phyloP scores from a whole-genome alignment of 2,113 vertebrate genomes.

The Tupaia tana region DNA sequence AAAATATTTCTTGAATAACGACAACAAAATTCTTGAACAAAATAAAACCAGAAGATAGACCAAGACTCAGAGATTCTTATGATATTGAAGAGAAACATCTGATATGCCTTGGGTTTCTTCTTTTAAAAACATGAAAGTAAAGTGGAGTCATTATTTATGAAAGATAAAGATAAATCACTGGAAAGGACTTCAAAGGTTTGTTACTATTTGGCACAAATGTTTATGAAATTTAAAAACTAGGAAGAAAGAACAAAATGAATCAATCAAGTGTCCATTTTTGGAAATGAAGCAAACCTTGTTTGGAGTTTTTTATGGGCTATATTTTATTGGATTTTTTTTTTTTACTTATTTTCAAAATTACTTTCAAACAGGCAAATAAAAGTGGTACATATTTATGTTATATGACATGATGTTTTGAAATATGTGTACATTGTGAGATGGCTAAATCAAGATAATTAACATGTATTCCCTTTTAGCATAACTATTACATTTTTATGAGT shows the following conservation, averaged over 20 bases:
- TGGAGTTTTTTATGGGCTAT: neutral
- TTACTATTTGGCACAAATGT: slow-evolving; percentile 62
- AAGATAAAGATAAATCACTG: slow-evolving; percentile 68
- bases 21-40: slow-evolving; percentile 33
- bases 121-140: slow-evolving; percentile 73
- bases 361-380: neutral
- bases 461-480: neutral
- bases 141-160: slow-evolving; percentile 35
- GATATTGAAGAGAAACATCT: slow-evolving; percentile 68
- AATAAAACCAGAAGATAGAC: slow-evolving; percentile 72
- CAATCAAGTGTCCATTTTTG: slow-evolving; percentile 40
- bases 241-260: slow-evolving; percentile 64
- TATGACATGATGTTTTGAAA: neutral
- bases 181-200: slow-evolving; percentile 49
- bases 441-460: neutral
- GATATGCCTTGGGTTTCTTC: slow-evolving; percentile 71
- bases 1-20: too few species aligned
- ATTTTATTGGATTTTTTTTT: slow-evolving; percentile 26
- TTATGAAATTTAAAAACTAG: slow-evolving; percentile 69
- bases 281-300: neutral
- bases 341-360: neutral
- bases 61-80: slow-evolving; percentile 50
- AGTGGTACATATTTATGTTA: neutral
- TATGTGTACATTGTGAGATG: neutral
- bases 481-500: neutral